Evolutionary conservation across 2,888 invertebrate genomes (phyloP), one percentile per base, ranked within the genome.

Genomic region (Dryocosmus kuriphilus): DNA sequence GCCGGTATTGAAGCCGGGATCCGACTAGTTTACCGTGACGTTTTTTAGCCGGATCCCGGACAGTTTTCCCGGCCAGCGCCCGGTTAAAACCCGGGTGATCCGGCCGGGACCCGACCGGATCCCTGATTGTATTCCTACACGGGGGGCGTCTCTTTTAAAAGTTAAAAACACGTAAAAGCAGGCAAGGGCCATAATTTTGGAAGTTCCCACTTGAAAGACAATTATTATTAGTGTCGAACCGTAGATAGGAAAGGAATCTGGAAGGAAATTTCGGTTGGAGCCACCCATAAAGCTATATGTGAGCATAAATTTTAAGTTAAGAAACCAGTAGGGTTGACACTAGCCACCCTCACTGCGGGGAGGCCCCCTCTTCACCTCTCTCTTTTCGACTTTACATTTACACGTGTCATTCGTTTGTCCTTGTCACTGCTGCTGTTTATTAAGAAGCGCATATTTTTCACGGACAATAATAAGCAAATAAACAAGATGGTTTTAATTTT

Each of bases 301-400:
- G 38, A 55, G 71, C 71, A 75, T 75, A 76, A 67, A 65, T 76
- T 57, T 41, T 27, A 24, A 63, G 46, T 30, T 32, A 62, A 74
- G 57, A 65, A 79, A 76, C 65, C 35, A 65, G 63, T 76, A 46
- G 61, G 74, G 61, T 74, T 41, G 75, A 11, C 51, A n/a, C 16
- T 51, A 51, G 57, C 14, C 14, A 57, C 57, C 57, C 57, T 41
- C 76, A 19, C 76, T 61, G 61, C 79, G 46, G 79, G 76, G 65
- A 63, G 65, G 79, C 76, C 51, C 65, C 38, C 71, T 24, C 57
- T 63, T 35, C 19, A 74, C 16, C 41, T 24, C 22, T 75, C 57
- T 38, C 75, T 62, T 63, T 74, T 41, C 24, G 65, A 38, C 2
- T 24, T 51, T 24, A 76, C 57, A 76, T 65, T 74, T 1, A 24